Conservation (phyloP, 1,140 invertebrate genomes). For the Drosophila azteca region DNA sequence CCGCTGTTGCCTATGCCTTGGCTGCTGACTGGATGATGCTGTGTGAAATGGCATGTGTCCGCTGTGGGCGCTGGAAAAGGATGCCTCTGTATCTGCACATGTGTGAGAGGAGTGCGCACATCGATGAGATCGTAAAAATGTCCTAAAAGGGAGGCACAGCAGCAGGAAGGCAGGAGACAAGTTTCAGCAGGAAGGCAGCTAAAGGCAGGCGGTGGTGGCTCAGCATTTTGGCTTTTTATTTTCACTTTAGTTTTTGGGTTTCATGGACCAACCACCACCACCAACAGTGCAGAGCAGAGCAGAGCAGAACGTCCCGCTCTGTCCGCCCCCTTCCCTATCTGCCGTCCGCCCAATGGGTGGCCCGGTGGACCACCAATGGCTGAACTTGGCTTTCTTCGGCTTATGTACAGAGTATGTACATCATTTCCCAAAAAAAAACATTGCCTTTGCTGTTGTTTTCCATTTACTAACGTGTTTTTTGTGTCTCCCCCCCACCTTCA, state of each 20-base stretch:
- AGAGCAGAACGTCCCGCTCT: no score
- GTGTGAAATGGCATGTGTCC: constrained; percentile 39
- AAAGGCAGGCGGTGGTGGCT: constrained; percentile 2
- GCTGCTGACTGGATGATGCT: background rate
- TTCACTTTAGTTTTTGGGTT: constrained; percentile 17
- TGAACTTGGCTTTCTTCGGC: constrained; percentile 57
- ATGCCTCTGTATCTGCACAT: constrained; percentile 16
- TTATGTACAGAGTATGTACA: constrained; percentile 52
- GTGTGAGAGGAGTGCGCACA: constrained; percentile 17
- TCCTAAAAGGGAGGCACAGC: constrained; percentile 29
- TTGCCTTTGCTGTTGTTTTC: constrained; percentile 31
- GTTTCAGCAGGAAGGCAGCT: background rate
- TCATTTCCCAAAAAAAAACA: constrained; percentile 21
- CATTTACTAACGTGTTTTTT: constrained; percentile 46
- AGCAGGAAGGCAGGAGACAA: background rate
- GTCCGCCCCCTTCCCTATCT: no score
- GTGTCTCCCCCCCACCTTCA: background rate
- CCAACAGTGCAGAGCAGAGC: constrained; percentile 52
- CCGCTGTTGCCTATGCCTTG: no score
- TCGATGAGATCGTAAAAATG: constrained; percentile 56
- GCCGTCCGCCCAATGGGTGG: constrained; percentile 65
- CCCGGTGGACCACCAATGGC: constrained; percentile 70
- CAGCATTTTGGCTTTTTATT: constrained; percentile 47
- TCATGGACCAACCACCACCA: constrained; percentile 63
- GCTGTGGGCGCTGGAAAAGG: constrained; percentile 38